These are phyloP conservation scores for Chrysemys picta DNA, from an alignment of 2,113 vertebrate genomes.

Conservation along the genomic window DNA sequence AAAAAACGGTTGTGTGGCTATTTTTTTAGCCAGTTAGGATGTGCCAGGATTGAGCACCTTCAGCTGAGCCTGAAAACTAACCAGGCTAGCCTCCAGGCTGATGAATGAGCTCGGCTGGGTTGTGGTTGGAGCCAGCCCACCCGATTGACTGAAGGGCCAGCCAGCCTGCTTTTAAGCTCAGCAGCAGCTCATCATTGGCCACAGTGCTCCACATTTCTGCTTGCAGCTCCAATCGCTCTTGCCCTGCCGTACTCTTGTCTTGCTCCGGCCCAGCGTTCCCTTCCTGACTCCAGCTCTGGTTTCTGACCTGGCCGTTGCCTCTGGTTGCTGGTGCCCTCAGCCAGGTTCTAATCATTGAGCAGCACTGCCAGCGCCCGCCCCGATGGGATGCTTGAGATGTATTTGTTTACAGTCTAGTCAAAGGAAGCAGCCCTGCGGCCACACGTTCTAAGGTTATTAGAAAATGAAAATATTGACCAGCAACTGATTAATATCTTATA, in stretches of 20 bases:
- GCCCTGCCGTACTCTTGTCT: too few species aligned
- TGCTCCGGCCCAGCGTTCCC: background rate
- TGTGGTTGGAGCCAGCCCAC: background rate
- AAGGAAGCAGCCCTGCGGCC: conserved; percentile 2
- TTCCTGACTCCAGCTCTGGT: background rate
- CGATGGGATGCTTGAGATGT: background rate
- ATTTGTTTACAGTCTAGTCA: background rate
- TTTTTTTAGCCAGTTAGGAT: background rate
- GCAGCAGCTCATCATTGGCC: background rate
- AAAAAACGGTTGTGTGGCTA: background rate
- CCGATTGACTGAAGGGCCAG: background rate
- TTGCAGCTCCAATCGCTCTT: background rate
- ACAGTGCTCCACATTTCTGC: background rate
- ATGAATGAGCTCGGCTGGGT: background rate
- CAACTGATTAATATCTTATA: conserved; percentile 1
- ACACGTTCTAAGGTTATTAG: background rate
- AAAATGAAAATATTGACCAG: conserved; percentile 6
- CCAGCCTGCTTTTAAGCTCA: background rate
- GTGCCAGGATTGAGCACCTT: background rate
- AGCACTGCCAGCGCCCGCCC: rapidly evolving
- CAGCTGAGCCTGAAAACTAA: background rate
- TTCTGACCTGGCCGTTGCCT: background rate
- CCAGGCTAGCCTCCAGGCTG: background rate
- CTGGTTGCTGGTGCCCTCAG: background rate
- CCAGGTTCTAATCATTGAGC: background rate